phyloP scores from a whole-genome alignment of 2,888 invertebrate genomes.

The Hemistola chrysoprasaria region DNA sequence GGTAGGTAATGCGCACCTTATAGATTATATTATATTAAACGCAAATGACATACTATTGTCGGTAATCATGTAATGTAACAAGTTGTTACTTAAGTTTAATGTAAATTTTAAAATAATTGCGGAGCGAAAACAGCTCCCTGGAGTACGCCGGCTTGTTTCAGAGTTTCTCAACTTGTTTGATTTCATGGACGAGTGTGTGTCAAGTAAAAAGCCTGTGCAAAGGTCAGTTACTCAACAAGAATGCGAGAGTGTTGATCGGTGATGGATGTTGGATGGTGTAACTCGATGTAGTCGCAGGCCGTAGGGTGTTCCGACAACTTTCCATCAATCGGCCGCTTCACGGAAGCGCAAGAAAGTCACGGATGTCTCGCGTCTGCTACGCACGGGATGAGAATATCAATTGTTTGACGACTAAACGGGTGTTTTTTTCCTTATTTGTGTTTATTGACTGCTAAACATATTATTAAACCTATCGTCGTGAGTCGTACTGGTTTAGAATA shows the following conservation, averaged over 20 bases:
- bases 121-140: slow-evolving; percentile 17
- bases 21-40: too few relatives aligned
- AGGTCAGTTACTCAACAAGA: slow-evolving; percentile 56
- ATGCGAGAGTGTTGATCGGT: slow-evolving; percentile 28
- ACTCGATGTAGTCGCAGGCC: slow-evolving; percentile 49
- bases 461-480: neutral
- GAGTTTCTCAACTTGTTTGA: slow-evolving; percentile 25
- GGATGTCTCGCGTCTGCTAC: slow-evolving; percentile 27
- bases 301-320: slow-evolving; percentile 48
- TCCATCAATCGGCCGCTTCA: slow-evolving; percentile 47
- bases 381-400: slow-evolving; percentile 36
- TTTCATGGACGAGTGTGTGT: slow-evolving; percentile 28
- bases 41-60: too few relatives aligned
- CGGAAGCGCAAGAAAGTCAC: slow-evolving; percentile 48
- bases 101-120: slow-evolving; percentile 7
- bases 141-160: slow-evolving; percentile 11
- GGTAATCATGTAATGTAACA: too few relatives aligned
- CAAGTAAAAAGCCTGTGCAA: slow-evolving; percentile 43
- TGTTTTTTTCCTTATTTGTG: neutral
- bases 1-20: slow-evolving; percentile 16
- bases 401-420: slow-evolving; percentile 24
- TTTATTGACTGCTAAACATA: neutral
- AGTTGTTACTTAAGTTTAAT: neutral
- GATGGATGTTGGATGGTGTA: slow-evolving; percentile 35
- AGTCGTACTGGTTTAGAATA: neutral